Evolutionary conservation across 2,888 invertebrate species (phyloP).

Genomic region (Esperia sulphurella): DNA sequence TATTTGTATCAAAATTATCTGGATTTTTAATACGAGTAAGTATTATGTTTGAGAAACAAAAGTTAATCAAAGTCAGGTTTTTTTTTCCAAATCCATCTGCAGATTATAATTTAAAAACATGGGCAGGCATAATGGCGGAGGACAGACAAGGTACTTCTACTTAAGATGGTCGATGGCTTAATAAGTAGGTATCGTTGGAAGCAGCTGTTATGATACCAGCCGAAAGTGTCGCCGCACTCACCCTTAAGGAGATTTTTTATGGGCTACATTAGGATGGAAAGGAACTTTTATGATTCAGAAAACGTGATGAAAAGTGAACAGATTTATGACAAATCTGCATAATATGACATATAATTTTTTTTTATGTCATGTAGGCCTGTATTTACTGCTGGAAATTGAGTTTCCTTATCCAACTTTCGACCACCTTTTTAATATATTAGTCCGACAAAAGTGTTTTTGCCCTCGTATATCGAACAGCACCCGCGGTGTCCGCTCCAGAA

Average conservation of each 20-base stretch:
- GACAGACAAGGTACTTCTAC: conserved; percentile 27
- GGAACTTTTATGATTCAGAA: conserved; percentile 19
- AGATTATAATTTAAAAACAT: conserved; percentile 73
- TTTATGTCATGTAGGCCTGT: no score
- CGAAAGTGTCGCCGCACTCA: conserved; percentile 71
- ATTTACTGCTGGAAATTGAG: no score
- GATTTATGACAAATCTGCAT: no score
- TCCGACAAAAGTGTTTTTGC: no score
- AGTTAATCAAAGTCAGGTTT: conserved; percentile 41
- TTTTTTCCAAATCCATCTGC: conserved; percentile 45
- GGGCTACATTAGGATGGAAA: conserved; percentile 28
- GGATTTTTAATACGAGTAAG: no score
- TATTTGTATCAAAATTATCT: no score
- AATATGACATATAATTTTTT: no score
- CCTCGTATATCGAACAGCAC: no score
- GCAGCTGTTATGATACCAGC: conserved; percentile 77
- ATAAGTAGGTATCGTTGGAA: conserved; percentile 74
- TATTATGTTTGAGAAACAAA: conserved; percentile 14
- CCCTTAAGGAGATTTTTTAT: conserved; percentile 56
- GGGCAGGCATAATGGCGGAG: conserved; percentile 56
- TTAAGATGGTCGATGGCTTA: conserved; percentile 65
- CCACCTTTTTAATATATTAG: no score
- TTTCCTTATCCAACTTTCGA: no score
- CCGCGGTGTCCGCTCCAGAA: no score
- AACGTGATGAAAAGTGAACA: neutral